Conservation (phyloP, 2,797 vertebrate species). For the Artibeus jamaicensis region DNA sequence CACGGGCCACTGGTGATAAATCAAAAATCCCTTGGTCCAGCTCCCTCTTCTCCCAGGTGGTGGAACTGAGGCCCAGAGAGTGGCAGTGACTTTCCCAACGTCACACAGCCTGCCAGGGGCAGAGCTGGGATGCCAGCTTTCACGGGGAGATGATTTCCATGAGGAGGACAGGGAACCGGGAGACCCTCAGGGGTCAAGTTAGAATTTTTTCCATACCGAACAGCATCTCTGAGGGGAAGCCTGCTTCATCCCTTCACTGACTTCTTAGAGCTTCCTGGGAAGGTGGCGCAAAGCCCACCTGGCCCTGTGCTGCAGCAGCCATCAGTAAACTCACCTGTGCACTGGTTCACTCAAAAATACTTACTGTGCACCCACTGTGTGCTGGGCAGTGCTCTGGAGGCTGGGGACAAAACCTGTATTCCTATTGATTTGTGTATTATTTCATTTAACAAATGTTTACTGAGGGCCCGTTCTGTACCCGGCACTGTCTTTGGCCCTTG, state of each 20-base stretch:
- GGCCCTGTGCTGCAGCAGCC: accelerated
- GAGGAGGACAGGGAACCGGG: not conserved
- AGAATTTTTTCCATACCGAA: not conserved
- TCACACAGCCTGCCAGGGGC: not conserved
- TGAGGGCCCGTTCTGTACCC: not conserved
- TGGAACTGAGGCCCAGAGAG: not conserved
- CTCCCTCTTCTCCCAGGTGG: not conserved
- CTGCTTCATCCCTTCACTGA: not conserved
- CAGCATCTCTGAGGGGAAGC: not conserved
- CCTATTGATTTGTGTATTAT: not conserved
- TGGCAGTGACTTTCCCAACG: not conserved
- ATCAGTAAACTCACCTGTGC: not conserved
- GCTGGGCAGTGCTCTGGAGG: not conserved
- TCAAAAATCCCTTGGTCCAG: not conserved
- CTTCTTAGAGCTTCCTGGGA: not conserved
- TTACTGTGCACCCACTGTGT: not conserved
- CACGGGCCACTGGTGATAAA: too few relatives aligned
- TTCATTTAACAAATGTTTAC: not conserved
- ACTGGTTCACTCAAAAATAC: not conserved
- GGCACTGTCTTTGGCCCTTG: not conserved
- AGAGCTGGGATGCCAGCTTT: not conserved
- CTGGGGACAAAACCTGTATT: not conserved
- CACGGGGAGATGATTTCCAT: not conserved
- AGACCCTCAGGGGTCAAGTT: not conserved
- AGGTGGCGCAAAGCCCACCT: not conserved